Evolutionary conservation across 2,888 invertebrate genomes (phyloP).

Genomic region (Drosophila melanosoma): DNA sequence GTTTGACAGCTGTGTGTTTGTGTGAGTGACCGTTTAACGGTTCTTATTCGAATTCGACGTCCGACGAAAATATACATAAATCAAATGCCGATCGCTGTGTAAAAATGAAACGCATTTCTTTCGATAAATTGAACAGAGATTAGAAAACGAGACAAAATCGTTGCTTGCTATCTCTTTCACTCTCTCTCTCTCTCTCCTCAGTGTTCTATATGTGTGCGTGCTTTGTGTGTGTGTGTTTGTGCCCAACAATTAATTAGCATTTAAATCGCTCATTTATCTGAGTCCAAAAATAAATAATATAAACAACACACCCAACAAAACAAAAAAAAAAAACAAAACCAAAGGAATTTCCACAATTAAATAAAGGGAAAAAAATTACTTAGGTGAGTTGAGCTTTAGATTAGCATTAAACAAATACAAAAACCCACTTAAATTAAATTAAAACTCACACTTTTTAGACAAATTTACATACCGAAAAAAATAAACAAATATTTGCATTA

Average conservation of each 20-base stretch:
- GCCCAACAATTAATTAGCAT: slow-evolving; percentile 71
- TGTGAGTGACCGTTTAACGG: slow-evolving; percentile 44
- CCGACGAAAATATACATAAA: slow-evolving; percentile 41
- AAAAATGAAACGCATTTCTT: slow-evolving; percentile 38
- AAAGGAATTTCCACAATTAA: slow-evolving; percentile 3
- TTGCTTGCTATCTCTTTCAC: slow-evolving; percentile 11
- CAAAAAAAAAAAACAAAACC: slow-evolving; percentile 10
- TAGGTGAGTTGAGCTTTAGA: slow-evolving; percentile 40
- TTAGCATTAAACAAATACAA: slow-evolving; percentile 45
- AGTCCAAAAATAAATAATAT: slow-evolving; percentile 49
- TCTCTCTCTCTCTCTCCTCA: slow-evolving; percentile 6
- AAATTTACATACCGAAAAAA: slow-evolving; percentile 54
- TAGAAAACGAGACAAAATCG: slow-evolving; percentile 44
- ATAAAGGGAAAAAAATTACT: neutral
- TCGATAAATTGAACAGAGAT: slow-evolving; percentile 50
- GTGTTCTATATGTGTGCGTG: slow-evolving; percentile 8
- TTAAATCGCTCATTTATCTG: slow-evolving; percentile 68
- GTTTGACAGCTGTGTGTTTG: slow-evolving; percentile 33
- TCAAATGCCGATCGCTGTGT: slow-evolving; percentile 54
- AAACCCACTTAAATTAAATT: slow-evolving; percentile 37
- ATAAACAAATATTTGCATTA: slow-evolving; percentile 79
- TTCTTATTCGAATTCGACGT: slow-evolving; percentile 49
- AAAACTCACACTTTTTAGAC: slow-evolving; percentile 13
- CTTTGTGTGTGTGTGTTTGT: slow-evolving; percentile 37
- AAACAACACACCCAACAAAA: slow-evolving; percentile 12